Percentiles rank a stretch among this genome's conserved stretches.
Evolutionary conservation across 2,888 invertebrate genomes (phyloP).

Genomic region (Drosophila subsilvestris): DNA sequence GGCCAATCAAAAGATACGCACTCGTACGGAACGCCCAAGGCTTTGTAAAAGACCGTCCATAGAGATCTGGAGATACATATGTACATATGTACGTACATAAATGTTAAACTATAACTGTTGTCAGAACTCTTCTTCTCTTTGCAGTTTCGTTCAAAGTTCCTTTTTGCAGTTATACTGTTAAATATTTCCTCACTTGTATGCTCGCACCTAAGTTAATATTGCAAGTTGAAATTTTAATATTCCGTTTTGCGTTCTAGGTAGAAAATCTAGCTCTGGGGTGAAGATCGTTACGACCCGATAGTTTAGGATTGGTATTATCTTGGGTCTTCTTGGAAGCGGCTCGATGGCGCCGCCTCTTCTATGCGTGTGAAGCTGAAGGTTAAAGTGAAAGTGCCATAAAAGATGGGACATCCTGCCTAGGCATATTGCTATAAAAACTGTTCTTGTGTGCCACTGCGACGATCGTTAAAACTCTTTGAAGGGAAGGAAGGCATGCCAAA

Average conservation of each 20-base stretch:
- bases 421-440: constrained; percentile 22
- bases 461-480: constrained; percentile 37
- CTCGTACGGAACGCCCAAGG: constrained; percentile 6
- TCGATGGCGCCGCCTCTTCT: constrained; percentile 22
- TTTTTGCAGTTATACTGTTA: too few species aligned
- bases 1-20: constrained; percentile 22
- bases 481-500: constrained; percentile 16
- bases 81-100: too few species aligned
- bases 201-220: background rate
- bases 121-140: too few species aligned
- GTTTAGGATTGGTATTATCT: constrained; percentile 8
- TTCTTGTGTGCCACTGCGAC: background rate
- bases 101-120: too few species aligned
- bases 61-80: constrained; percentile 5
- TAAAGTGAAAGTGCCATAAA: constrained; percentile 40
- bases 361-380: constrained; percentile 1
- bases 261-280: constrained; percentile 16
- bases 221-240: constrained; percentile 2
- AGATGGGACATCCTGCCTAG: constrained; percentile 36
- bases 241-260: constrained; percentile 3
- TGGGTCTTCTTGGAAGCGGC: constrained; percentile 14
- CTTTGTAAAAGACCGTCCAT: constrained; percentile 33
- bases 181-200: too few species aligned
- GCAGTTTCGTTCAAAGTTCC: too few species aligned
- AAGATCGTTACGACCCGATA: constrained; percentile 28